A percentile compares a stretch with the other conserved stretches of the same genome.
These are phyloP conservation scores for Sebastes jordani DNA, from an alignment of 2,797 vertebrate species.

Conservation along the genomic window DNA sequence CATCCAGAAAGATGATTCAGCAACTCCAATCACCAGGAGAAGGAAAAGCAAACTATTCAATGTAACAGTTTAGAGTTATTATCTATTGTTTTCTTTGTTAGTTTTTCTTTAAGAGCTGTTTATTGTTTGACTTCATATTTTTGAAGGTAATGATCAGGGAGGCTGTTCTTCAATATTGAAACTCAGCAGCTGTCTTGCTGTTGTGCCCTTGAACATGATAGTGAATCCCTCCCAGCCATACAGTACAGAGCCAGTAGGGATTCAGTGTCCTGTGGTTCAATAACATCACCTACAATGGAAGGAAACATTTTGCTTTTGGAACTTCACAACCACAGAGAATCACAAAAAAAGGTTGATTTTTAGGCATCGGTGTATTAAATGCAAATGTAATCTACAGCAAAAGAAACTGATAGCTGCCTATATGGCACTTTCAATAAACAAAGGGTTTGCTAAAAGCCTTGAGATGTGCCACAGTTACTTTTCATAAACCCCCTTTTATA, in stretches of 20 bases:
- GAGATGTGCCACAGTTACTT: background rate
- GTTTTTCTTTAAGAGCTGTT: background rate
- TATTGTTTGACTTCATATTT: background rate
- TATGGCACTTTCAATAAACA: background rate
- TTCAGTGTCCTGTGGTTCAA: constrained; percentile 45
- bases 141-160: background rate
- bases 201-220: constrained; percentile 52
- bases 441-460: background rate
- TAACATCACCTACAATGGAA: constrained; percentile 35
- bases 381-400: background rate
- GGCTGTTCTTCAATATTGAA: background rate
- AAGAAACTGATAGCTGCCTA: background rate
- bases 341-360: background rate
- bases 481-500: background rate
- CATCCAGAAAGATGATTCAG: constrained; percentile 13
- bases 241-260: constrained; percentile 27
- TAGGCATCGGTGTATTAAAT: background rate
- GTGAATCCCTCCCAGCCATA: constrained; percentile 20
- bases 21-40: background rate
- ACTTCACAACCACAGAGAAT: background rate
- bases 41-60: background rate
- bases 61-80: background rate
- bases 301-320: background rate
- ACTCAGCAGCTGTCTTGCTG: background rate
- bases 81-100: background rate